A percentile compares a stretch with the other conserved stretches of the same genome.
Conservation (phyloP, 2,888 invertebrate genomes). For the Melitaea athalia region DNA sequence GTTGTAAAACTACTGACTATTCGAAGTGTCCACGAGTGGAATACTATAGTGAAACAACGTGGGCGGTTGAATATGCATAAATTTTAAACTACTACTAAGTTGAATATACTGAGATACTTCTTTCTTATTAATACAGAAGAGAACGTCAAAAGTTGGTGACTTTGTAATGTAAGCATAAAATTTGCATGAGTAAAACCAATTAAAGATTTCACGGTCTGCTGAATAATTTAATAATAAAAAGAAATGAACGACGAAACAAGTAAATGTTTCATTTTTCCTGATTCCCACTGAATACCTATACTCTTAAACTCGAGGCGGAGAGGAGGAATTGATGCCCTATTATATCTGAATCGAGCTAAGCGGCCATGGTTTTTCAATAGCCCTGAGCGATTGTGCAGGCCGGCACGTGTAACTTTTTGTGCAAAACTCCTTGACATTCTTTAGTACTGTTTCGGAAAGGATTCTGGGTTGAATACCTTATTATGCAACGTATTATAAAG, state of each 20-base stretch:
- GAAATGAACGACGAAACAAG: conserved; percentile 15
- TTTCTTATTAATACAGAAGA: neutral
- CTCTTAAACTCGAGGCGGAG: conserved; percentile 56
- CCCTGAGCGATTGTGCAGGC: conserved; percentile 68
- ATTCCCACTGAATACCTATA: conserved; percentile 41
- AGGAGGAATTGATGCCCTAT: conserved; percentile 67
- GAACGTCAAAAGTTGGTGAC: conserved; percentile 42
- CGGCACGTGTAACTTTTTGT: conserved; percentile 81
- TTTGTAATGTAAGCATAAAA: conserved; percentile 46
- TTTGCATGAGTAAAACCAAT: conserved; percentile 38
- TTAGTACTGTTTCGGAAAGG: conserved; percentile 63
- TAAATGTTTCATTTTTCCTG: conserved; percentile 30
- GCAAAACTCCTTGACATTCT: conserved; percentile 74
- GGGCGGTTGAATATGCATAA: conserved; percentile 54
- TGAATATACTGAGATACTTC: neutral
- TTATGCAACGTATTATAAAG: conserved; percentile 71
- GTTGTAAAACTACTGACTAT: conserved; percentile 63
- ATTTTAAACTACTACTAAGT: conserved; percentile 33
- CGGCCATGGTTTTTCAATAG: conserved; percentile 75
- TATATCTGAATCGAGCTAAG: conserved; percentile 63
- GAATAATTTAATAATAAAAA: conserved; percentile 32
- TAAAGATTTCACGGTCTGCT: conserved; percentile 46
- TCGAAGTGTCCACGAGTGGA: conserved; percentile 52
- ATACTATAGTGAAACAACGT: conserved; percentile 58
- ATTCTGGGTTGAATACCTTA: conserved; percentile 71